Percentiles rank a stretch among this genome's conserved stretches.
phyloP scores from a whole-genome alignment of 1,140 invertebrate genomes.

The Musca vetustissima region DNA sequence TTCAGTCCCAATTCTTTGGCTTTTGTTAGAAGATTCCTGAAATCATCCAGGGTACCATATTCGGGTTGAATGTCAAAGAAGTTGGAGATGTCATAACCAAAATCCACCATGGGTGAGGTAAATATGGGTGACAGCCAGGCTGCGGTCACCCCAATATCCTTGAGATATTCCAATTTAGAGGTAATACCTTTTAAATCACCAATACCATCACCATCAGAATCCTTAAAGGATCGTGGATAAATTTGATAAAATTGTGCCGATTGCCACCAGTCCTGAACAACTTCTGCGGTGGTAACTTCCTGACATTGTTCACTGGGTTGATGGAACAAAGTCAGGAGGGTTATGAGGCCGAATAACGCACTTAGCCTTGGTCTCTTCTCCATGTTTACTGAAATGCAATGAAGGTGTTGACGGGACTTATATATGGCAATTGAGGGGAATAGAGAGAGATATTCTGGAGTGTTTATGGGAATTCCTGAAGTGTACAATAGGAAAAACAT shows the following conservation, averaged over 20 bases:
- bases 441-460: too few relatives aligned
- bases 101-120: slow-evolving; percentile 67
- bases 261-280: slow-evolving; percentile 65
- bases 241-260: slow-evolving; percentile 69
- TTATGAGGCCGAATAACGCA: neutral
- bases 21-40: slow-evolving; percentile 65
- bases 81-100: slow-evolving; percentile 71
- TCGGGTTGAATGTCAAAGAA: slow-evolving; percentile 70
- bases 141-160: slow-evolving; percentile 61
- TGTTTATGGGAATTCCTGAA: too few relatives aligned
- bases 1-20: slow-evolving; percentile 58
- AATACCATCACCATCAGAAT: slow-evolving; percentile 68
- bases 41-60: slow-evolving; percentile 73
- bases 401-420: too few relatives aligned
- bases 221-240: slow-evolving; percentile 71
- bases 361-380: too few relatives aligned
- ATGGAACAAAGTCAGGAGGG: neutral
- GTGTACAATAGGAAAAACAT: too few relatives aligned
- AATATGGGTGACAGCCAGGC: slow-evolving; percentile 75
- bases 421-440: too few relatives aligned
- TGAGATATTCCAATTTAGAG: slow-evolving; percentile 58
- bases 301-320: neutral
- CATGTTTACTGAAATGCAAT: too few relatives aligned
- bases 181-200: slow-evolving; percentile 63
- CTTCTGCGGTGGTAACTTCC: neutral